Base-by-base conservation (phyloP, 2,113 vertebrate genomes). In the Entelurus aequoreus region DNA sequence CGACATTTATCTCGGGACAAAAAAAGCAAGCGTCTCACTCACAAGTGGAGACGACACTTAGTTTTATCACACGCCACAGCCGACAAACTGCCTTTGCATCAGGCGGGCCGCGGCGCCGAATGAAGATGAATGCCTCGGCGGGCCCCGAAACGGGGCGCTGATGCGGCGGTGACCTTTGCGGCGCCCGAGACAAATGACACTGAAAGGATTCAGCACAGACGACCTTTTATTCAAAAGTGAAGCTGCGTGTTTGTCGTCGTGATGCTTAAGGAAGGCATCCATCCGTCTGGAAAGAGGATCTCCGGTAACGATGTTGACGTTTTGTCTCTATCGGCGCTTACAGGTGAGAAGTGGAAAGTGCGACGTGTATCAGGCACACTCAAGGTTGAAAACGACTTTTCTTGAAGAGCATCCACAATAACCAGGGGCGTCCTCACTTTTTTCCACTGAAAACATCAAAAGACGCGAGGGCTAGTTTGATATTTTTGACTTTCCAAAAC, bases 21-120 rank as follows among this genome's bases (percentile, higher is more conserved):
- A 76, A 74, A 75, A 73, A 66, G 46, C 48, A n/a, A 74, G 58
- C 10, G 66, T 55, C 60, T 71, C 66, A 77, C 74, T 77, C 42
- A 71, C 78, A 76, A 69, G 37, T 7, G 1, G 7, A 71, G 54
- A 15, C 42, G 69, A 72, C 69, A 63, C 51, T 56, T 73, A 65
- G 79, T 76, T 68, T 60, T 19, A 60, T 59, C 38, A 16, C 47
- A 5, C n/a, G 55, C 19, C 54, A 63, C 55, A 38, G 69, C 56
- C 67, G 69, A 72, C 63, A 71, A 71, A 58, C 35, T 44, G 9
- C 56, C 71, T 78, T 66, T 69, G 60, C 60, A 72, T 60, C 1
- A 5, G 54, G 42, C 40, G 1, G 36, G 48, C 47, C 3, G 42
- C 28, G 46, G 51, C 57, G 50, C 48, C 2, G 5, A 68, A 75